Evolutionary conservation across 2,113 vertebrate genomes (phyloP).

Genomic region (Trinectes maculatus): DNA sequence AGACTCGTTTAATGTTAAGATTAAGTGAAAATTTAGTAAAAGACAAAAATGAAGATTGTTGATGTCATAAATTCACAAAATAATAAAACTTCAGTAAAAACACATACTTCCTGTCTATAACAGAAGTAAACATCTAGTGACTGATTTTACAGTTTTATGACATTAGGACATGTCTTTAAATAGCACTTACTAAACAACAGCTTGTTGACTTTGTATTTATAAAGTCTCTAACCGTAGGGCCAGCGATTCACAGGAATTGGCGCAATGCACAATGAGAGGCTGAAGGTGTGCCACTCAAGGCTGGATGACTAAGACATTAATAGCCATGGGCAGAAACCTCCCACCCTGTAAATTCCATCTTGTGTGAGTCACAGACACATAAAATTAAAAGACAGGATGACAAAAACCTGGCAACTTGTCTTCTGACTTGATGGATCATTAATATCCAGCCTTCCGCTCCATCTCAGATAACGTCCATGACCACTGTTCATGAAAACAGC

Average conservation of each 20-base stretch:
- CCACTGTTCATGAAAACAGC: background rate
- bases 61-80: too few species aligned
- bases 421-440: conserved; percentile 20
- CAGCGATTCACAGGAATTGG: conserved; percentile 32
- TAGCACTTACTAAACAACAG: conserved; percentile 33
- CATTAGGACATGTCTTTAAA: conserved; percentile 19
- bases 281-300: conserved; percentile 60
- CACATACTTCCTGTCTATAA: too few species aligned
- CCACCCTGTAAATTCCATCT: conserved; percentile 60
- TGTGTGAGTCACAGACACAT: conserved; percentile 58
- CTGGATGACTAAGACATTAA: conserved; percentile 64
- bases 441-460: background rate
- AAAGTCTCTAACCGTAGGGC: conserved; percentile 27
- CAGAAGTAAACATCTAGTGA: background rate
- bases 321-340: conserved; percentile 50
- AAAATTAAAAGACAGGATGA: conserved; percentile 40
- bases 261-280: conserved; percentile 5
- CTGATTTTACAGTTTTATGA: background rate
- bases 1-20: background rate
- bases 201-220: conserved; percentile 21
- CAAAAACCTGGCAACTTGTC: conserved; percentile 12
- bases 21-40: background rate
- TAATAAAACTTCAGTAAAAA: too few species aligned
- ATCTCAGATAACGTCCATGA: background rate
- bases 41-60: background rate